phyloP scores from a whole-genome alignment of 2,797 vertebrate genomes.

The Percopsis omiscomaycus region DNA sequence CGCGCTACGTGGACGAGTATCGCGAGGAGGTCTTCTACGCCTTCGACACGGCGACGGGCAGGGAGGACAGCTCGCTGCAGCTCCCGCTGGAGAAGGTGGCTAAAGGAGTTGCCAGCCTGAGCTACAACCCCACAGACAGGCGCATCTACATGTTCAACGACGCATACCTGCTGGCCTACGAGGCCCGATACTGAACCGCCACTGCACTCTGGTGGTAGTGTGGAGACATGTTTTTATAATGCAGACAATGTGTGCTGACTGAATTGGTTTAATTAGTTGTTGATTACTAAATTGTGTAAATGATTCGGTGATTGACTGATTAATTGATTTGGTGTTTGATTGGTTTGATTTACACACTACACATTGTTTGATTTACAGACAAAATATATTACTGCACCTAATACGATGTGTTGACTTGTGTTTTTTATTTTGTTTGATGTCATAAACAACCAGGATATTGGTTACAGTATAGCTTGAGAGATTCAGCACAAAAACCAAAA shows the following conservation, averaged over 20 bases:
- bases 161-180: slow-evolving; percentile 71
- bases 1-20: slow-evolving; percentile 58
- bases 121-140: slow-evolving; percentile 71
- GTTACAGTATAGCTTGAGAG: too few species aligned
- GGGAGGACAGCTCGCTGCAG: slow-evolving; percentile 63
- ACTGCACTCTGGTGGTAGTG: too few species aligned
- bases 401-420: neutral
- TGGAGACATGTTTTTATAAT: neutral
- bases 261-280: neutral
- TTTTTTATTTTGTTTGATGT: neutral
- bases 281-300: neutral
- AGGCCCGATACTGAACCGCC: slow-evolving; percentile 48
- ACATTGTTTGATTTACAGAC: neutral
- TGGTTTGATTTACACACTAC: too few species aligned
- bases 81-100: slow-evolving; percentile 69
- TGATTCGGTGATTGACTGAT: too few species aligned
- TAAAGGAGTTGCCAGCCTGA: slow-evolving; percentile 68
- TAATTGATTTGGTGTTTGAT: too few species aligned
- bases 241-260: neutral
- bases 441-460: too few species aligned
- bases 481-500: too few species aligned
- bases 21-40: slow-evolving; percentile 77
- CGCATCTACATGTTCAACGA: slow-evolving; percentile 76
- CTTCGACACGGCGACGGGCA: slow-evolving; percentile 70
- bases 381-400: neutral